Percentiles rank a stretch among this genome's conserved stretches.
Conservation (phyloP, 1,140 invertebrate species). For the Acromyrmex echinatior region DNA sequence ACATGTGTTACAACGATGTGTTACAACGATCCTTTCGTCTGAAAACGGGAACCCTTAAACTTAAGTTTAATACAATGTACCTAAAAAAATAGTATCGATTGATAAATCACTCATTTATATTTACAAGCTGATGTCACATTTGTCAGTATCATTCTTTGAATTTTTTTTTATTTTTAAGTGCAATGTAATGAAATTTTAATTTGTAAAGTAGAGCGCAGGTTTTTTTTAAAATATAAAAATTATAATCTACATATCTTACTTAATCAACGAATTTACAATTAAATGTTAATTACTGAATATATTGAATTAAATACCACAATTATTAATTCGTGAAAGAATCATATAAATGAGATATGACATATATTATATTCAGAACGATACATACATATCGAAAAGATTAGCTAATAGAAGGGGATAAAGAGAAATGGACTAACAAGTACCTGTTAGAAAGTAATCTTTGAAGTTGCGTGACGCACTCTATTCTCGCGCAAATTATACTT, state of each 20-base stretch:
- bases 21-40: slow-evolving; percentile 29
- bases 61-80: not conserved
- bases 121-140: not conserved
- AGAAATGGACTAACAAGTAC: slow-evolving; percentile 5
- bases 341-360: not conserved
- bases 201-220: not conserved
- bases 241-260: not conserved
- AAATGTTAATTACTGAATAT: not conserved
- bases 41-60: slow-evolving; percentile 16
- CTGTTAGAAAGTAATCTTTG: slow-evolving; percentile 75
- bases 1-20: slow-evolving; percentile 68
- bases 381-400: not conserved
- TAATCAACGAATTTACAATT: not conserved
- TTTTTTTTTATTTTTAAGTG: not conserved
- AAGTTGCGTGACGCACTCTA: slow-evolving; percentile 75
- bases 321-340: not conserved
- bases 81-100: not conserved
- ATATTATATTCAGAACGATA: not conserved
- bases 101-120: slow-evolving; percentile 45
- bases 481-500: slow-evolving; percentile 78
- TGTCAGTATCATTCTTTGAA: not conserved
- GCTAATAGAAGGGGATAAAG: not conserved
- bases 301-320: not conserved
- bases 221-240: not conserved
- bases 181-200: slow-evolving; percentile 8